Conservation (phyloP, 2,113 vertebrate genomes). For the Nothobranchius furzeri region DNA sequence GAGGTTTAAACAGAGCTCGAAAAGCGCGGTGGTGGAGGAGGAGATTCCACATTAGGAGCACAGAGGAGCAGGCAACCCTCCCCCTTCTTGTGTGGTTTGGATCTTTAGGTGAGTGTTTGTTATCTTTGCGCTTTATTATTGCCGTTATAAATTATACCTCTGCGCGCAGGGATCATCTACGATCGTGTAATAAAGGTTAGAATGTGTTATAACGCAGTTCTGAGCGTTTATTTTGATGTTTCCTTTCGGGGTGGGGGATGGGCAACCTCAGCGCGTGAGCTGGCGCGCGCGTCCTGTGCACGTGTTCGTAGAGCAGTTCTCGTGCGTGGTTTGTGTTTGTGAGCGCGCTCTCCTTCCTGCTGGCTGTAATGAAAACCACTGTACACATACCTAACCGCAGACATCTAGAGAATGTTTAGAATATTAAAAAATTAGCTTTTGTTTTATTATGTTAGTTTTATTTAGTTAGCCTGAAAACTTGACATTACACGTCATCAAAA, state of each 20-base stretch:
- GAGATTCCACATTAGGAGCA: conserved; percentile 82
- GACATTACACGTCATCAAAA: too few relatives aligned
- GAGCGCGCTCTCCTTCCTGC: conserved; percentile 64
- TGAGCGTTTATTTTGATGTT: conserved; percentile 62
- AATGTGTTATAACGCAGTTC: conserved; percentile 42
- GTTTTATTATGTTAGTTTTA: too few relatives aligned
- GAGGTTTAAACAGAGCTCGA: conserved; percentile 69
- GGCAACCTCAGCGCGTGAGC: conserved; percentile 70
- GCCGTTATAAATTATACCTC: conserved; percentile 47
- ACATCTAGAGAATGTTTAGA: not conserved
- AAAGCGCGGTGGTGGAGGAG: conserved; percentile 75
- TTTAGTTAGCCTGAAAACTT: too few relatives aligned
- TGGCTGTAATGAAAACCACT: conserved; percentile 34
- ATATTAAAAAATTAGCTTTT: not conserved
- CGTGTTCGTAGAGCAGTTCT: conserved; percentile 45
- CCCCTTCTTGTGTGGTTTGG: conserved; percentile 76
- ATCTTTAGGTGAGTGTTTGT: conserved; percentile 77
- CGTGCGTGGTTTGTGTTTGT: conserved; percentile 58
- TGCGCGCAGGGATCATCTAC: too few relatives aligned
- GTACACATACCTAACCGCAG: not conserved
- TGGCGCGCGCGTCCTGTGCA: conserved; percentile 42
- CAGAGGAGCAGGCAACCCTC: conserved; percentile 68
- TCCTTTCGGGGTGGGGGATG: conserved; percentile 76
- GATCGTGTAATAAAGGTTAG: conserved; percentile 1
- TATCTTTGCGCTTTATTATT: conserved; percentile 28